These are phyloP conservation scores for Microctenopoma lineatum DNA, from an alignment of 2,797 vertebrate genomes.

Conservation along the genomic window DNA sequence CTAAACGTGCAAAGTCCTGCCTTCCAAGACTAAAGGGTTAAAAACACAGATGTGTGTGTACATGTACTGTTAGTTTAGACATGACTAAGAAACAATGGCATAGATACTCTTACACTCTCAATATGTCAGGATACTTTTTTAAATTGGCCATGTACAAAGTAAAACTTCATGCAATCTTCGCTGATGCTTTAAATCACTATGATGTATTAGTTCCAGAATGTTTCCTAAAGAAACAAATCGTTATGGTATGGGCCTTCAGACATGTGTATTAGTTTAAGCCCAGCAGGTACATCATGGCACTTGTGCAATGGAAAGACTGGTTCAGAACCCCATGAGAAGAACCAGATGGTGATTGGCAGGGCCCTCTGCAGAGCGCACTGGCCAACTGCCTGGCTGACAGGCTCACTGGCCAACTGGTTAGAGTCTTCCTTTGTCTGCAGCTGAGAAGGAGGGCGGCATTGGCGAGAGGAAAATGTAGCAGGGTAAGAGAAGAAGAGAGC, in stretches of 20 bases:
- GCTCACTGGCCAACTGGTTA: slow-evolving; percentile 59
- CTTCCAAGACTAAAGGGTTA: slow-evolving; percentile 42
- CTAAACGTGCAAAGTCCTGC: not conserved
- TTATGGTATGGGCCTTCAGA: slow-evolving; percentile 17
- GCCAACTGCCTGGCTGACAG: slow-evolving; percentile 39
- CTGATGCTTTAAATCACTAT: slow-evolving; percentile 1
- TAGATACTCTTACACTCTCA: not conserved
- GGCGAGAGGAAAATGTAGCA: slow-evolving; percentile 33
- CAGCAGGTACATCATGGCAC: slow-evolving; percentile 51
- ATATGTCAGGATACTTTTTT: not conserved
- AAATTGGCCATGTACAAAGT: slow-evolving; percentile 1
- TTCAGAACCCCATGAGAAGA: slow-evolving; percentile 48
- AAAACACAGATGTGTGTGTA: slow-evolving; percentile 29
- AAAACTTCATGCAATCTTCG: not conserved
- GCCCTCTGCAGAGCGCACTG: slow-evolving; percentile 67
- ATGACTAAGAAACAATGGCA: slow-evolving; percentile 7
- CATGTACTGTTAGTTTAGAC: slow-evolving; percentile 20
- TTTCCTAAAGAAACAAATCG: slow-evolving; percentile 8
- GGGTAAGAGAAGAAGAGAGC: slow-evolving; percentile 37
- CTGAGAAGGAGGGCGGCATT: slow-evolving; percentile 56
- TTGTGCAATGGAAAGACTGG: slow-evolving; percentile 61
- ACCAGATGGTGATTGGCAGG: slow-evolving; percentile 78
- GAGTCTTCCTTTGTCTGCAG: slow-evolving; percentile 73
- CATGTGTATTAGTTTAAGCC: slow-evolving; percentile 42
- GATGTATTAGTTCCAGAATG: not conserved